Evolutionary conservation across 2,797 vertebrate genomes (phyloP), one percentile per base, ranked within the genome.

Genomic region (Darevskia nairensis): DNA sequence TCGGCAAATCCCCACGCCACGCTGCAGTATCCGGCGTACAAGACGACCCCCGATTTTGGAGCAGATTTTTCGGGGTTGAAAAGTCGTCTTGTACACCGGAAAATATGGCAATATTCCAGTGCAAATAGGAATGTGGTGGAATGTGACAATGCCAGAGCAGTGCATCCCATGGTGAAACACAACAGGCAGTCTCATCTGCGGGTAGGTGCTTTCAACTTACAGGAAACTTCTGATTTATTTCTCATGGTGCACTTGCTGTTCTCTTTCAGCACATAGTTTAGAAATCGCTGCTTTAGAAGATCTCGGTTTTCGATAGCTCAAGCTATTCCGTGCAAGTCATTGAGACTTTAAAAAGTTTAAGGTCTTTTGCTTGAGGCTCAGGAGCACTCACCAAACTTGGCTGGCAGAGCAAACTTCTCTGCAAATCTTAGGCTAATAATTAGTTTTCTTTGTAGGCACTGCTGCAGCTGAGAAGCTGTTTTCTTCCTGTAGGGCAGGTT

Each of bases 391-490:
- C 21, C 68, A 71, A 83, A 71, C 29, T 71, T 15, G 32, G 17
- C 66, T 71, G 50, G 41, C 2, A 35, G 5, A 72, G 10, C 23
- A 76, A 85, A 75, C 4, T 1, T 64, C 25, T 85, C 15, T 66
- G 74, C 74, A 79, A 25, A 86, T 72, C 3, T 1, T 85, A 78
- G 13, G 79, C 29, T 59, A 68, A 21, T 2, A 61, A 50, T 6
- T 32, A 85, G 55, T 25, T 41, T 80, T 3, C 69, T 11, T 25
- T 29, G 4, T 80, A 81, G 80, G 66, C 89, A 13, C 0, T 4
- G 27, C 89, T 90, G 27, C 13, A 55, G 13, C 61, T 59, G n/a
- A 89, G 69, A 35, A 85, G 88, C 72, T 59, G 35, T 77, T 59
- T 46, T 78, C 68, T 13, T 29, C 3, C 59, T 68, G 13, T 68